Evolutionary conservation across 2,113 vertebrate genomes (phyloP), one percentile per base, ranked within the genome.

Genomic region (Strix aluco): DNA sequence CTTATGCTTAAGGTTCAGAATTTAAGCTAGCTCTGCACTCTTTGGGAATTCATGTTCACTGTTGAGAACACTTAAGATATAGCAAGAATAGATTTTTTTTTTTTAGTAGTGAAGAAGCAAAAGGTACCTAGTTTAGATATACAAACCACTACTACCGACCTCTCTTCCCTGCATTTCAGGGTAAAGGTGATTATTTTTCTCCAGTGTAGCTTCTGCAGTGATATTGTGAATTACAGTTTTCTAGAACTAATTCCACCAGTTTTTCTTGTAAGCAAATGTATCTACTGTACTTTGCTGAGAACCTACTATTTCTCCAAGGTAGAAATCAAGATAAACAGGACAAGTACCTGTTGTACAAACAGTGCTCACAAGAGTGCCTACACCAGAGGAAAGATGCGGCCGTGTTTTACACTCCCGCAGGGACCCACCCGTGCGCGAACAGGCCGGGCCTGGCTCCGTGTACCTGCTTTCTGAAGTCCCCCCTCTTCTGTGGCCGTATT

Each of bases 401-500:
- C 0, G 1, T 0, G 38, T 16, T n/a, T 23, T 0, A 3, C 0
- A 2, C 32, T 13, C 13, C 57, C 1, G 9, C 49, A 3, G 59
- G 59, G 51, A 38, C 16, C 59, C 26, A 15, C 30, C 30, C 36
- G 9, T 1, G 55, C 4, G 72, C 0, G 1, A 4, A 18, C 36
- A 11, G 77, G 36, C 52, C 0, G 0, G 12, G 44, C 47, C 75
- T 2, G 52, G 19, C 61, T 17, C 57, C 15, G 0, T 7, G 83
- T 98, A 99, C 99, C 98, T 99, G 98, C 95, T 99, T 99, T 81
- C 99, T 98, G 93, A 99, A 52, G 89, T 98, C 97, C 16, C 99
- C 98, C 61, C 98, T 98, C 96, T 99, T 99, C 95, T 98, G 99
- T 5, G 99, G 99, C 9, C 98, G 98, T 55, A 99, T 90, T 83